Base-by-base conservation (phyloP, 2,113 vertebrate species). In the Lethenteron reissneri region DNA sequence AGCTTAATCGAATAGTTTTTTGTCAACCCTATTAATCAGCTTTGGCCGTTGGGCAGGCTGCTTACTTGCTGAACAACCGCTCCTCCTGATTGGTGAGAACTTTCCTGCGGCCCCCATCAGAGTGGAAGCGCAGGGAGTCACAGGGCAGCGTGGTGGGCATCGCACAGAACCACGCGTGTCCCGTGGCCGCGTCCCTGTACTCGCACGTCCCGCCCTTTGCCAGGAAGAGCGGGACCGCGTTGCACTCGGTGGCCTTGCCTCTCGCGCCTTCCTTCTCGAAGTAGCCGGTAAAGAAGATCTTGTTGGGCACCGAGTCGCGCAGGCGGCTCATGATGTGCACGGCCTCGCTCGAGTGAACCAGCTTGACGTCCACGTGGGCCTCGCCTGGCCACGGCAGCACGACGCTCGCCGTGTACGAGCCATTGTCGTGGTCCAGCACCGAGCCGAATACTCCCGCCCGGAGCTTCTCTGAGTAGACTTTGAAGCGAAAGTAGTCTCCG, bases 151-250 rank as follows among this genome's bases (percentile, higher is more conserved):
- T 82, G 75, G 86, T 86, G 8, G 94, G 94, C 73, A 89, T 96
- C 73, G 89, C 91, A 77, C 92, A 99, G 83, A 89, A 97, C 94
- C 94, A 99, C 0, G 94, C 91, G 75, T 99, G 92, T 1, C 94
- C 92, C 0, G 88, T 92, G 77, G 85, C 80, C 14, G 82, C 83
- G 77, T 99, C 91, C 11, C 89, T 95, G 77, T 85, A 99, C 80
- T 99, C 96, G 77, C 94, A 97, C 58, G 88, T 41, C 41, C 41
- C 41, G 75, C 0, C 87, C 87, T 70, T 85, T 78, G 58, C 78
- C 81, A 71, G 80, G 78, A 71, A 19, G 1, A 86, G 80, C 73
- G 97, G 80, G 77, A 89, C 94, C 72, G 95, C 73, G n/a, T 97
- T 95, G 74, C 94, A 99, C 75, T 84, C 75, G 0, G 87, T 95